phyloP scores from a whole-genome alignment of 2,113 vertebrate species.

The Chunga burmeisteri region DNA sequence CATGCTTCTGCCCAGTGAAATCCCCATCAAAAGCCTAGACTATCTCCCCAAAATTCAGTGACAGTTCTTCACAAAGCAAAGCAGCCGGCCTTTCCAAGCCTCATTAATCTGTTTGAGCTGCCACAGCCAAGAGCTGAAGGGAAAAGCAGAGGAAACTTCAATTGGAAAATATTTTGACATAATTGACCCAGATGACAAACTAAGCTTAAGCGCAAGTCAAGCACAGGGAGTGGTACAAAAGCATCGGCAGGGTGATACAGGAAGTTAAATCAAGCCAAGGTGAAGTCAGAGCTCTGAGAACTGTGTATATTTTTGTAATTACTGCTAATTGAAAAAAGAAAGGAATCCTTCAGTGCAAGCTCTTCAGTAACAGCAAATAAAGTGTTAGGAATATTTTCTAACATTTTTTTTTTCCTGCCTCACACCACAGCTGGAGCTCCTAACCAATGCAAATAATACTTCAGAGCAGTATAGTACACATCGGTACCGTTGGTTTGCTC shows the following conservation, averaged over 20 bases:
- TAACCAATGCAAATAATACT: background rate
- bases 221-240: slow-evolving; percentile 53
- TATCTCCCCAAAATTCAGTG: slow-evolving; percentile 49
- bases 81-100: slow-evolving; percentile 63
- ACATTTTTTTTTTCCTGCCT: background rate
- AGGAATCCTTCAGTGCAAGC: background rate
- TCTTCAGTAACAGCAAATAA: slow-evolving; percentile 7
- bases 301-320: slow-evolving; percentile 51
- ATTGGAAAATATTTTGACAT: slow-evolving; percentile 72
- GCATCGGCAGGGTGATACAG: background rate
- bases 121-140: slow-evolving; percentile 52
- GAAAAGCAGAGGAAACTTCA: slow-evolving; percentile 65
- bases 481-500: background rate
- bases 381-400: background rate
- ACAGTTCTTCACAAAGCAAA: slow-evolving; percentile 65
- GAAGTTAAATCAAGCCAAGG: slow-evolving; percentile 46
- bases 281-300: slow-evolving; percentile 46
- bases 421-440: background rate
- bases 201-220: slow-evolving; percentile 73
- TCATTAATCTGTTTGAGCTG: slow-evolving; percentile 75
- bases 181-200: slow-evolving; percentile 83
- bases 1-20: slow-evolving; percentile 25
- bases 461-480: background rate
- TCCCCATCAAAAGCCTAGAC: slow-evolving; percentile 1
- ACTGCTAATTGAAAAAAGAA: slow-evolving; percentile 10